Conservation (phyloP, 30 jellyfish, hydroid and myxozoan species). For the Aurelia aurita complex sp. Pacific region DNA sequence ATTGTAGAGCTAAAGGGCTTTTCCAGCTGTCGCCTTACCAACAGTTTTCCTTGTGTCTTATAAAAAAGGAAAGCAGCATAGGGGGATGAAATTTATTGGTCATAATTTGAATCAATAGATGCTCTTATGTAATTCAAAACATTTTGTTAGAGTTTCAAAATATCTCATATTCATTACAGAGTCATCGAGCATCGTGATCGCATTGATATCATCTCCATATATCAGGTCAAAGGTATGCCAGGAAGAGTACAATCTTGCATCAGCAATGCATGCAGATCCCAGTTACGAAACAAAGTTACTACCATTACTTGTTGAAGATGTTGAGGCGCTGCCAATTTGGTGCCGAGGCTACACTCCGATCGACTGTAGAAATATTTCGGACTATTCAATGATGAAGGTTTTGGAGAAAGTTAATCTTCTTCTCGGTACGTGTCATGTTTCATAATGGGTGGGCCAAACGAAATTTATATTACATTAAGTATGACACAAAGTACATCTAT, state of each 20-base stretch:
- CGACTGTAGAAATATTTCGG: conserved; percentile 59
- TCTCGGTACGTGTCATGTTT: conserved; percentile 15
- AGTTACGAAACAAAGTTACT: conserved; percentile 61
- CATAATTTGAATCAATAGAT: too few species aligned
- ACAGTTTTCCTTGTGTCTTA: too few species aligned
- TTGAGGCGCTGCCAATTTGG: conserved; percentile 85
- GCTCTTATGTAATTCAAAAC: too few species aligned
- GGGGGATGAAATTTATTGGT: too few species aligned
- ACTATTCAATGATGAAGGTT: conserved; percentile 15
- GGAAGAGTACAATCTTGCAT: conserved; percentile 93
- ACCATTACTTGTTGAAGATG: conserved; percentile 55
- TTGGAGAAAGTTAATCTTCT: conserved; percentile 14
- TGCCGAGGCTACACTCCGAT: conserved; percentile 56
- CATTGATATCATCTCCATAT: conserved; percentile 82
- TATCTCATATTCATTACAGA: conserved; percentile 44
- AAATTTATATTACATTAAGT: too few species aligned
- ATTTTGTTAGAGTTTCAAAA: too few species aligned
- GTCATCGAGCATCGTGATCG: conserved; percentile 58
- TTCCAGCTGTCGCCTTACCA: too few species aligned
- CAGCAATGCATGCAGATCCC: conserved; percentile 71
- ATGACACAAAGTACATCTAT: too few species aligned
- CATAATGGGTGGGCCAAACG: too few species aligned
- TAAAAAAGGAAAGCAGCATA: too few species aligned
- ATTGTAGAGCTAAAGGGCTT: too few species aligned
- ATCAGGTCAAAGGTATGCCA: conserved; percentile 89